Percentiles rank a stretch among this genome's conserved stretches.
phyloP scores from a whole-genome alignment of 23 tunicate species.

The Ascidia mentula region DNA sequence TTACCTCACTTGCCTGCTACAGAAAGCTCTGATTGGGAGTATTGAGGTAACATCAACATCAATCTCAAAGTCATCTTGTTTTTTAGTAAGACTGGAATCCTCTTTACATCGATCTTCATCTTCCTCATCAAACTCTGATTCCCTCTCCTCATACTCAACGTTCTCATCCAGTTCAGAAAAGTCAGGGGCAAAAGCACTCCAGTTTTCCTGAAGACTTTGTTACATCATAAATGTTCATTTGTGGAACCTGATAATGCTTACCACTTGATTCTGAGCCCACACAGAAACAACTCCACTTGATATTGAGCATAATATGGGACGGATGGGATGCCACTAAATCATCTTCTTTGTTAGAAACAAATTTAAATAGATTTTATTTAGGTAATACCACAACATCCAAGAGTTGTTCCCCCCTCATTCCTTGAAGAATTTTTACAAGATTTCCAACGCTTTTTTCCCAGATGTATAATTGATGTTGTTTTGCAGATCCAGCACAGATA shows the following conservation, averaged over 20 bases:
- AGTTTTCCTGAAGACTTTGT: constrained; percentile 52
- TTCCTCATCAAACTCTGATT: constrained; percentile 97
- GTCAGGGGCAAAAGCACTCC: constrained; percentile 99
- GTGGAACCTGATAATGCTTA: not conserved
- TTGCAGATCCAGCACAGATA: constrained; percentile 97
- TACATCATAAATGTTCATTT: not conserved
- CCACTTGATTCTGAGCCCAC: constrained; percentile 98
- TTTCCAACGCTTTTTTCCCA: constrained; percentile 95
- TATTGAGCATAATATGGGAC: constrained; percentile 87
- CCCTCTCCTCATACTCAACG: constrained; percentile 92
- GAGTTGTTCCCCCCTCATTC: constrained; percentile 92
- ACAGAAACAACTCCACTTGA: constrained; percentile 95
- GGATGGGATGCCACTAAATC: constrained; percentile 88
- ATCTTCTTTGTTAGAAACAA: not conserved
- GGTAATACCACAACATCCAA: constrained; percentile 68
- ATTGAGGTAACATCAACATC: constrained; percentile 76
- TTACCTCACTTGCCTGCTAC: constrained; percentile 41
- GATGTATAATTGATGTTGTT: constrained; percentile 80
- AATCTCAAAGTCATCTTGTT: constrained; percentile 56
- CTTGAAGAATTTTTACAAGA: constrained; percentile 88
- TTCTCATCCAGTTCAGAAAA: constrained; percentile 95
- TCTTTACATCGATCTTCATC: constrained; percentile 80
- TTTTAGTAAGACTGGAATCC: constrained; percentile 34
- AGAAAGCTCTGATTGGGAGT: constrained; percentile 78
- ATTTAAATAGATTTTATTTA: not conserved